phyloP scores from a whole-genome alignment of 2,113 vertebrate genomes.

The Phalacrocorax aristotelis region DNA sequence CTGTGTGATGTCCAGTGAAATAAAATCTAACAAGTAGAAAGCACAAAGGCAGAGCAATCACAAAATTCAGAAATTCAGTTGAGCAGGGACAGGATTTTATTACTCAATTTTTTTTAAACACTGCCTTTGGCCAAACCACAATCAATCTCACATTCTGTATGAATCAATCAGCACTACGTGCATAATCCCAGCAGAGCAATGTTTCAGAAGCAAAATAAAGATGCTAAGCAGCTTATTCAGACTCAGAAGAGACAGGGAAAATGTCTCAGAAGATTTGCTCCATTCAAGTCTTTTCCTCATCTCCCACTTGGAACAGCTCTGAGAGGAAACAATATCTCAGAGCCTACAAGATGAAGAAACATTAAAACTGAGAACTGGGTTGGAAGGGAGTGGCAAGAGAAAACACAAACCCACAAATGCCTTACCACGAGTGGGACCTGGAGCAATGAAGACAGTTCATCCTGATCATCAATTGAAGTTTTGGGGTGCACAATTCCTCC shows the following conservation, averaged over 20 bases:
- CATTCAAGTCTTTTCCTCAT: background rate
- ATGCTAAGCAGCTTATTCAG: background rate
- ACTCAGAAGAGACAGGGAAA: background rate
- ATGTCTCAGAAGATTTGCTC: background rate
- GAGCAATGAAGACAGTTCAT: slow-evolving; percentile 93
- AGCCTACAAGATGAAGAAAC: background rate
- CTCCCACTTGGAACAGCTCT: background rate
- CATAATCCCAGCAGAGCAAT: background rate
- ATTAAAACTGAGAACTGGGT: background rate
- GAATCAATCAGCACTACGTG: background rate
- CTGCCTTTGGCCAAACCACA: background rate
- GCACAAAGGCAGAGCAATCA: background rate
- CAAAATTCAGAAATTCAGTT: background rate
- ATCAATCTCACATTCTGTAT: too few relatives aligned
- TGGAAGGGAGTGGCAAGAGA: background rate
- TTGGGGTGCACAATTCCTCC: slow-evolving; percentile 95
- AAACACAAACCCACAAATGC: background rate
- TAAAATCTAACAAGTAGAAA: background rate
- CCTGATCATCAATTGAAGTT: slow-evolving; percentile 94
- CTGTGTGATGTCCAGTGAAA: background rate
- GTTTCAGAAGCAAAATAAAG: background rate
- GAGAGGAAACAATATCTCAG: background rate
- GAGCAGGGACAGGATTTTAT: background rate
- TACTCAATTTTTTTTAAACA: background rate
- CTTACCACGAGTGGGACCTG: slow-evolving; percentile 98